These are phyloP conservation scores for Drosophila peninsularis DNA, from an alignment of 2,888 invertebrate genomes.

Conservation along the genomic window DNA sequence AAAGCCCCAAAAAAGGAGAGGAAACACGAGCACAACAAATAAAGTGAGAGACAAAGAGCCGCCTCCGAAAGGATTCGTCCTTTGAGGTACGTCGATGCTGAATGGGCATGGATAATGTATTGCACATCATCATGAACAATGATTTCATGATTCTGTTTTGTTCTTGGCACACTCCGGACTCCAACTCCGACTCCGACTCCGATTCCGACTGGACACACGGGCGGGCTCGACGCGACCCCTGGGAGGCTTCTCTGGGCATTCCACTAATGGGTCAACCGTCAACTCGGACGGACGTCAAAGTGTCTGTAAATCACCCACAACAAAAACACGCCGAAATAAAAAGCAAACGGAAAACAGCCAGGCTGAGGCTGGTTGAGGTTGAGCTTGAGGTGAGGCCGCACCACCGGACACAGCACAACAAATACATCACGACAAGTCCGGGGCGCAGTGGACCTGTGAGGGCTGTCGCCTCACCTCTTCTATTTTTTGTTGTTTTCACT, in stretches of 20 bases:
- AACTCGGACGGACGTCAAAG: conserved; percentile 76
- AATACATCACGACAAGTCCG: conserved; percentile 66
- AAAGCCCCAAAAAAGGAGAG: conserved; percentile 25
- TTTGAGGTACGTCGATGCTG: conserved; percentile 59
- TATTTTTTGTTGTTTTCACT: conserved; percentile 6
- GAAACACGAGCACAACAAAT: background rate
- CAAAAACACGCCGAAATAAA: conserved; percentile 42
- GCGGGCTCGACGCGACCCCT: conserved; percentile 43
- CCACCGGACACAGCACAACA: conserved; percentile 42
- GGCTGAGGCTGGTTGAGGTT: conserved; percentile 10
- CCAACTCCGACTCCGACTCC: background rate
- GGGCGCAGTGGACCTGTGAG: conserved; percentile 15
- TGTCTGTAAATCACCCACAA: conserved; percentile 78
- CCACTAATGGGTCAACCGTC: conserved; percentile 79
- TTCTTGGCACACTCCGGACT: conserved; percentile 32
- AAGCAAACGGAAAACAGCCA: conserved; percentile 39
- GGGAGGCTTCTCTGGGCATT: conserved; percentile 65
- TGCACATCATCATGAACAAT: conserved; percentile 79
- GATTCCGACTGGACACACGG: conserved; percentile 13
- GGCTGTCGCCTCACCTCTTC: conserved; percentile 33
- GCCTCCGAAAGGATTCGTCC: conserved; percentile 57
- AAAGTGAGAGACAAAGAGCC: conserved; percentile 21
- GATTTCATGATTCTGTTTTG: conserved; percentile 76
- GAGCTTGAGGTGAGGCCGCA: conserved; percentile 29
- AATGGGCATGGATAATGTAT: conserved; percentile 75